Evolutionary conservation across 1,140 invertebrate species (phyloP), one percentile per base, ranked within the genome.

Genomic region (Penaeus chinensis): DNA sequence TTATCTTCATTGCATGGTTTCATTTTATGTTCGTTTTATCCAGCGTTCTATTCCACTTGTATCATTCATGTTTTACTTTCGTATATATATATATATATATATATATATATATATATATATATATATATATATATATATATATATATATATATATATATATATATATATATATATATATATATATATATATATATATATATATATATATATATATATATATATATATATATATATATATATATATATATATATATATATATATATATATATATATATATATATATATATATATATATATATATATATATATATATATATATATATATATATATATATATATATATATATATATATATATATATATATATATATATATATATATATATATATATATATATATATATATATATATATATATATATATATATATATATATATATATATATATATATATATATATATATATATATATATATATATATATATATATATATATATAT

Each of bases 191-290:
- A 69, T 27, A 69, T 27, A 5, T 27, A 69, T 27, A 69, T 27
- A 69, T 27, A 69, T 27, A 69, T 27, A 69, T 69, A 69, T 69
- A 69, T 69, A 69, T 69, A 69, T 69, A 69, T 69, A 69, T 69
- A 69, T 69, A 69, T 69, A 27, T 69, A 27, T 69, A 27, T 69
- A 69, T 69, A 27, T 69, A 69, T 69, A 69, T 69, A 13, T 69
- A 69, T 69, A 69, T 69, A 69, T 69, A 69, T 69, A 69, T 69
- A 27, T 69, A 69, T 69, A 69, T 69, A 69, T 69, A 27, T 69
- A 69, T 69, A 69, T 69, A 69, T 69, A 69, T 69, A 69, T 69
- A 69, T 69, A 69, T 69, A 69, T 69, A 69, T 69, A 69, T 69
- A 69, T 69, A 13, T 69, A 69, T 69, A 69, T 69, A 69, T 69